Evolutionary conservation across 30 jellyfish, hydroid and myxozoan genomes (phyloP), one percentile per base, ranked within the genome.

Genomic region (Hydractinia symbiolongicarpus): DNA sequence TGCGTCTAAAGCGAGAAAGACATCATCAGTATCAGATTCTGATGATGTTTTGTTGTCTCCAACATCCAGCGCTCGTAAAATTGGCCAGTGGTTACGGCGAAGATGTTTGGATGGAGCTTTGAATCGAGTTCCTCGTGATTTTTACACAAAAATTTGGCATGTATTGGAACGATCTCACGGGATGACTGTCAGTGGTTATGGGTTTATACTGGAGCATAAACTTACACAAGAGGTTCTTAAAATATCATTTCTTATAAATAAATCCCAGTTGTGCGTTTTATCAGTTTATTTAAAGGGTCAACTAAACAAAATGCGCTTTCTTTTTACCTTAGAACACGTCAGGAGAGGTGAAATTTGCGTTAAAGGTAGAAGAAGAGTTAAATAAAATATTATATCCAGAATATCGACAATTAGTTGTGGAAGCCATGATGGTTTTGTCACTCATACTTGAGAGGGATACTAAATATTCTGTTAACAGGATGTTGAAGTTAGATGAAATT

Each of bases 61-160:
- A 9, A 40, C 16, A 50, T 21, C 16, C 53, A 67, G 66, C 7
- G 17, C 78, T 4, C 17, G 73, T 68, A 92, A 92, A 62, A 79
- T 87, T 53, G 99, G 99, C 7, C 95, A 78, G 81, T 94, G 99
- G 99, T 67, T 88, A 81, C 94, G 99, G 67, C 84, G 99, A 83
- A 83, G 99, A 21, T 88, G 97, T 73, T 80, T 94, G 51, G 99
- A 94, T 75, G 99, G 99, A 7, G 97, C 99, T 52, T 73, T 94
- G 83, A 94, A 94, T 77, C 75, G 97, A 49, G 96, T 88, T 9
- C 97, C 97, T 44, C 86, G 76, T 17, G 96, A 86, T 58, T 94
- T 94, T 55, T 94, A 88, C 79, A 82, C 68, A 67, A 90, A 86
- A 58, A 76, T 94, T 20, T 94, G 99, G 99, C 88, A 81, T 44